Base-by-base conservation (phyloP, 2,888 invertebrate genomes). In the Limulus polyphemus region DNA sequence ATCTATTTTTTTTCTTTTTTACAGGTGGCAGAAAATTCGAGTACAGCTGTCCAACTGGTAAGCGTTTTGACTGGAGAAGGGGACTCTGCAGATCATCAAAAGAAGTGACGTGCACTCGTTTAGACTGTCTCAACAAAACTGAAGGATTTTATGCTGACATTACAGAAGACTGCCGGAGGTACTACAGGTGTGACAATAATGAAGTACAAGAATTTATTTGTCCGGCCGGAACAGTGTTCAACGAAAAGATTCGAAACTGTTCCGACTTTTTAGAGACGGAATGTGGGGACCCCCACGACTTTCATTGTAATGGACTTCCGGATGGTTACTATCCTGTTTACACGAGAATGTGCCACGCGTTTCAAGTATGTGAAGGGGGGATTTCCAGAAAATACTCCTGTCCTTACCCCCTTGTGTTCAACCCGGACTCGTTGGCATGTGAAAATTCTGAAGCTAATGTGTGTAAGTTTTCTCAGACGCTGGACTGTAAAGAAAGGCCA, bases 321-420 rank as follows among this genome's bases (percentile, higher is more conserved):
- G 68, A 69, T 55, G 69, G 68, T 1, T 69, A 69, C 55, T 67
- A 69, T 55, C 68, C 69, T 0, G 63, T 66, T 13, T 64, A 59
- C 49, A 54, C 55, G 46, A 61, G 59, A 12, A 57, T 57, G 13
- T 69, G 69, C 47, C 60, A 58, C 49, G 61, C 63, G 7, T 69
- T 69, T 57, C 65, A 66, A 48, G 32, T 65, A 9, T 69, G 69
- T 51, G 61, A 62, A 48, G 61, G 61, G 56, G 67, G 66, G 0
- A 58, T 63, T 11, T 48, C 62, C 2, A 64, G 63, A 47, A 63
- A 65, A n/a, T 67, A 58, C 47, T 60, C 62, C 11, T 69, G 69
- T 47, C 64, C 65, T 1, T 49, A 55, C 2, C 62, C 59, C 14
- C 62, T 63, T 11, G 48, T 55, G 2, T 69, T 69, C 57, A 60